Evolutionary conservation across 2,888 invertebrate genomes (phyloP).

Genomic region (Cephus nigrinus): DNA sequence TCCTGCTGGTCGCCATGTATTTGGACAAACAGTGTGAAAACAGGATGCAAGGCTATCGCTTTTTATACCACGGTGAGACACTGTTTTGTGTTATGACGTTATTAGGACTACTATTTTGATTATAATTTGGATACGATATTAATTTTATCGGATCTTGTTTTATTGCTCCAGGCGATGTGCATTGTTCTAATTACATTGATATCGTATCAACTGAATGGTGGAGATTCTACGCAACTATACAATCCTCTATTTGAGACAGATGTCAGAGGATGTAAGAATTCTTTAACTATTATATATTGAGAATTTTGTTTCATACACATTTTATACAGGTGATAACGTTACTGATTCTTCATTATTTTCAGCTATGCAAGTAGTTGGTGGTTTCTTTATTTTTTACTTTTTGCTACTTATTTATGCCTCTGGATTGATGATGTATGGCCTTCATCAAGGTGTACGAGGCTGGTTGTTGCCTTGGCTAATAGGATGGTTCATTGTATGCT

Average conservation of each 20-base stretch:
- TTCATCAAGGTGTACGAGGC: slow-evolving; percentile 79
- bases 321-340: neutral
- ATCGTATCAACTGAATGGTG: slow-evolving; percentile 84
- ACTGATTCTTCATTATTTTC: slow-evolving; percentile 52
- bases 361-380: slow-evolving; percentile 82
- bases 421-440: slow-evolving; percentile 73
- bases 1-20: slow-evolving; percentile 92
- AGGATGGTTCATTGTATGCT: slow-evolving; percentile 75
- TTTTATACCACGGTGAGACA: slow-evolving; percentile 76
- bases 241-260: slow-evolving; percentile 91
- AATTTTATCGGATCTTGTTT: neutral
- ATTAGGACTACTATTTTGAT: neutral
- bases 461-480: slow-evolving; percentile 85
- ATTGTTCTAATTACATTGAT: slow-evolving; percentile 80
- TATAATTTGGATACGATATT: neutral
- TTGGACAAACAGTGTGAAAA: slow-evolving; percentile 83
- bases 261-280: slow-evolving; percentile 76
- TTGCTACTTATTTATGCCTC: slow-evolving; percentile 71
- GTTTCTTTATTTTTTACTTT: slow-evolving; percentile 73
- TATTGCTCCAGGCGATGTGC: slow-evolving; percentile 72
- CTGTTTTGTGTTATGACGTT: slow-evolving; percentile 6
- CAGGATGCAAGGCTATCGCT: slow-evolving; percentile 82
- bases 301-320: neutral
- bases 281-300: slow-evolving; percentile 1
- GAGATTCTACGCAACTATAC: slow-evolving; percentile 89